Evolutionary conservation across 2,797 vertebrate genomes (phyloP).

Genomic region (Xenops minutus): DNA sequence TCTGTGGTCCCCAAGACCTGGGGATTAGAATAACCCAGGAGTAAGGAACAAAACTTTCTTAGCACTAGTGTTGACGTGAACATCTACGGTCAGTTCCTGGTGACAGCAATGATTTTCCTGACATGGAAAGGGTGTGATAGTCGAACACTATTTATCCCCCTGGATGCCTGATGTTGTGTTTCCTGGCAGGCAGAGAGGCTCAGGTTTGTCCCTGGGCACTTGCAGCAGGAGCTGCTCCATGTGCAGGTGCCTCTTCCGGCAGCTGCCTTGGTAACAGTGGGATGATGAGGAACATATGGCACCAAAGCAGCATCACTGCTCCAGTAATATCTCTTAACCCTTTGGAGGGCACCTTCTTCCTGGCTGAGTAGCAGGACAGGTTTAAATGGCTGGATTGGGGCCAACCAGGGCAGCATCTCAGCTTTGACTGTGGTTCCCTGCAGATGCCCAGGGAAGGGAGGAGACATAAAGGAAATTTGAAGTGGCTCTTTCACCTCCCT

Average conservation of each 20-base stretch:
- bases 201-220: not conserved
- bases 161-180: not conserved
- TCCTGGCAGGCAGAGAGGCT: not conserved
- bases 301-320: not conserved
- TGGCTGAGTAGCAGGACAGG: not conserved
- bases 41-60: not conserved
- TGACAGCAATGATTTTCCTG: not conserved
- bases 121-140: not conserved
- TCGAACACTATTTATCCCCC: not conserved
- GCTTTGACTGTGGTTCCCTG: not conserved
- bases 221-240: not conserved
- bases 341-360: not conserved
- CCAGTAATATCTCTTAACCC: not conserved
- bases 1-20: not conserved
- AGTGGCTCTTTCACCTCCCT: not conserved
- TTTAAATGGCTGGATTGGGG: not conserved
- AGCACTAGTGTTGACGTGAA: not conserved
- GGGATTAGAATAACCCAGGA: not conserved
- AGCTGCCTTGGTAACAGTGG: conserved; percentile 6
- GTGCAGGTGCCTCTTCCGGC: not conserved
- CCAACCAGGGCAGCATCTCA: rapidly evolving
- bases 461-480: not conserved
- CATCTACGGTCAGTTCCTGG: not conserved
- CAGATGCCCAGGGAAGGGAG: not conserved
- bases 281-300: conserved; percentile 19